Evolutionary conservation across 2,797 vertebrate species (phyloP).

Genomic region (Gymnodraco acuticeps): DNA sequence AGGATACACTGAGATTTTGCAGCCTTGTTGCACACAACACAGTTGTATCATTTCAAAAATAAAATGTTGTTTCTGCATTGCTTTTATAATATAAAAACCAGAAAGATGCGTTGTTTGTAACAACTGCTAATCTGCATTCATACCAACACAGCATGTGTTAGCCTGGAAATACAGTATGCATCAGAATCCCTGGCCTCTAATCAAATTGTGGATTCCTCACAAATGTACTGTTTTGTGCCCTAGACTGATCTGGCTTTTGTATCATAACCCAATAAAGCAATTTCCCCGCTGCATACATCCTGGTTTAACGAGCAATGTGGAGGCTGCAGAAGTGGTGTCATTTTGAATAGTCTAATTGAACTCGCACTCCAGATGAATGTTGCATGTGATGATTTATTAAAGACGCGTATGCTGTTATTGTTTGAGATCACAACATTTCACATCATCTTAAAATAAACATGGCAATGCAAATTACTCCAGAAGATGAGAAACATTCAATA

Average conservation of each 20-base stretch:
- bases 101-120: background rate
- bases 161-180: background rate
- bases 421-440: slow-evolving; percentile 12
- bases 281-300: background rate
- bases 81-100: too few relatives aligned
- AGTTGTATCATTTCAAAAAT: too few relatives aligned
- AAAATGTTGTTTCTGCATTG: too few relatives aligned
- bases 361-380: background rate
- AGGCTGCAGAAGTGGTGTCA: background rate
- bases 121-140: background rate
- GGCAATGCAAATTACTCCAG: slow-evolving; percentile 18
- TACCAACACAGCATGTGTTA: slow-evolving; percentile 1
- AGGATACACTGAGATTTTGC: too few relatives aligned
- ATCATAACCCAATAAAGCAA: background rate
- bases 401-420: slow-evolving; percentile 5
- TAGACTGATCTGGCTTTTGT: background rate
- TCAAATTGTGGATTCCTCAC: slow-evolving; percentile 4
- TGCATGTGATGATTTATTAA: slow-evolving; percentile 10
- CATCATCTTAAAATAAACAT: slow-evolving; percentile 28
- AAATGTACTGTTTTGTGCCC: background rate
- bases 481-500: slow-evolving; percentile 53
- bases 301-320: background rate
- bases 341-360: slow-evolving; percentile 2
- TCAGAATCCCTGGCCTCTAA: background rate
- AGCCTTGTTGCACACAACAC: too few relatives aligned